Percentiles rank a stretch among this genome's conserved stretches.
These are phyloP conservation scores for Hycleus phaleratus DNA, from an alignment of 1,140 invertebrate species.

Conservation along the genomic window DNA sequence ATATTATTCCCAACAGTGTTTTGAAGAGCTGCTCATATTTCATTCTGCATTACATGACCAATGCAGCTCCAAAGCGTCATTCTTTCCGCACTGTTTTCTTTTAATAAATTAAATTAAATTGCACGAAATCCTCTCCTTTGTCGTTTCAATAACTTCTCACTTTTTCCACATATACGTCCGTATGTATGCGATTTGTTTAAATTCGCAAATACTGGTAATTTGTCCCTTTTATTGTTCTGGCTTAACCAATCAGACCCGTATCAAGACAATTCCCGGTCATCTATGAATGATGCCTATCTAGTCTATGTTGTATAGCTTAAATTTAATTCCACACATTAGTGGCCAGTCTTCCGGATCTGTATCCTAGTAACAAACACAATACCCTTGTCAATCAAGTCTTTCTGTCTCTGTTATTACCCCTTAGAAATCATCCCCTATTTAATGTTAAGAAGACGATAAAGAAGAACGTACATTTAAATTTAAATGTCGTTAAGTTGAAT, in stretches of 20 bases:
- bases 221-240: slow-evolving; percentile 1
- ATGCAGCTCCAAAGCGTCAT: background rate
- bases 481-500: slow-evolving; percentile 4
- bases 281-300: slow-evolving; percentile 2
- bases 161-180: too few species aligned
- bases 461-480: background rate
- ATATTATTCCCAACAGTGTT: slow-evolving; percentile 9
- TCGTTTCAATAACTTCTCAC: too few species aligned
- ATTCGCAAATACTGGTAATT: background rate
- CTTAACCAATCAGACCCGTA: slow-evolving; percentile 3
- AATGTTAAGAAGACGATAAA: too few species aligned
- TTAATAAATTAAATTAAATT: too few species aligned
- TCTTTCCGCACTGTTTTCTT: too few species aligned
- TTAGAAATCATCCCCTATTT: too few species aligned
- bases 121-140: too few species aligned
- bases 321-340: slow-evolving; percentile 9
- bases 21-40: slow-evolving; percentile 6
- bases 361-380: background rate
- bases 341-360: background rate
- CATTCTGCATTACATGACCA: slow-evolving; percentile 1
- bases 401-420: too few species aligned
- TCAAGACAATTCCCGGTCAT: background rate
- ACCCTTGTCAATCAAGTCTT: too few species aligned
- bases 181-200: background rate
- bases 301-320: background rate